These are phyloP conservation scores for Genyomyrus donnyi DNA, from an alignment of 2,113 vertebrate species.

Conservation along the genomic window DNA sequence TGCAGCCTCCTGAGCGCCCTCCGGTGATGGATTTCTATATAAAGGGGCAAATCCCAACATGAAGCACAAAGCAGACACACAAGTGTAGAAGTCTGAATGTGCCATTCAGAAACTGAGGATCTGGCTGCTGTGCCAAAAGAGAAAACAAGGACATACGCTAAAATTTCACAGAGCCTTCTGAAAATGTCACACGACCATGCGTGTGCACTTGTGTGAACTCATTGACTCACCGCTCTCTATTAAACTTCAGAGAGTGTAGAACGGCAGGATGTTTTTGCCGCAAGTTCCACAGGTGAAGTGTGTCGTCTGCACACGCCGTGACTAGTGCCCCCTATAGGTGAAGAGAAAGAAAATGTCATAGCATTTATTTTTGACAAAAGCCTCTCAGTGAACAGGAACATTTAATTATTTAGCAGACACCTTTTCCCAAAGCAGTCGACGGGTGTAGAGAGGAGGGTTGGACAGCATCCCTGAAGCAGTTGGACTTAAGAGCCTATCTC, in stretches of 20 bases:
- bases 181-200: neutral
- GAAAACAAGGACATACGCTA: neutral
- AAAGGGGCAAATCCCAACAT: neutral
- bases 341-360: constrained; percentile 37
- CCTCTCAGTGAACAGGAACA: neutral
- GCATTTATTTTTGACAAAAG: neutral
- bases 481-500: neutral
- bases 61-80: neutral
- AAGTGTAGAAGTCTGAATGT: neutral
- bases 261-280: constrained; percentile 89
- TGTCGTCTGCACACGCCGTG: constrained; percentile 88
- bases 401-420: neutral
- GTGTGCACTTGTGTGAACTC: neutral
- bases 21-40: neutral
- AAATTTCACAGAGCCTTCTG: neutral
- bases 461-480: neutral
- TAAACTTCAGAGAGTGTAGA: constrained; percentile 96
- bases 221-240: constrained; percentile 81
- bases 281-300: constrained; percentile 94
- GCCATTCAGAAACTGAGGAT: neutral
- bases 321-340: constrained; percentile 82
- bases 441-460: neutral
- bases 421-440: neutral
- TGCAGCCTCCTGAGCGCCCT: neutral
- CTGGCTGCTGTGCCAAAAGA: neutral